phyloP scores from a whole-genome alignment of 2,888 invertebrate genomes.

The Pseudococcus viburni region DNA sequence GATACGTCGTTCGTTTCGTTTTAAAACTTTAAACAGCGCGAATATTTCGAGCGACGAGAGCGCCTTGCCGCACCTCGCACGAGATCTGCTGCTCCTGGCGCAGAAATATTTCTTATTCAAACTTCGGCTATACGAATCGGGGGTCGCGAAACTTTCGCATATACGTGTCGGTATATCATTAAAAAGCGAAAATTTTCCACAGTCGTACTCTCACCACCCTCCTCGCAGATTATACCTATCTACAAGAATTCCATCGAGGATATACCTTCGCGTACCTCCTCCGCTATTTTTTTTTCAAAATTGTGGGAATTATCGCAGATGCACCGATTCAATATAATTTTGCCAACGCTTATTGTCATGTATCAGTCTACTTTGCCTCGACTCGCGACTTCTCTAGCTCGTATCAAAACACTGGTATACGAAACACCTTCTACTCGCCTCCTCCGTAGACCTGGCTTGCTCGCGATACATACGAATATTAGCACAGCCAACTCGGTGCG shows the following conservation, averaged over 20 bases:
- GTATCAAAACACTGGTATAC: not conserved
- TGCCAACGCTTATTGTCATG: constrained; percentile 35
- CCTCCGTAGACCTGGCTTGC: not conserved
- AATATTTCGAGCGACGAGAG: constrained; percentile 1
- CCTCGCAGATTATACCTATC: not conserved
- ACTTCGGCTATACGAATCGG: not conserved
- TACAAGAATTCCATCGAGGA: not conserved
- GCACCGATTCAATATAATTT: constrained; percentile 36
- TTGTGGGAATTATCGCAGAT: constrained; percentile 47
- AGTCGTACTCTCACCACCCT: not conserved
- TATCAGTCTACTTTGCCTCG: not conserved
- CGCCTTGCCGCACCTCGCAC: not conserved
- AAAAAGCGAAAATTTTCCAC: constrained; percentile 27
- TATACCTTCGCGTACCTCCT: not conserved
- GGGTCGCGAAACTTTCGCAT: constrained; percentile 40
- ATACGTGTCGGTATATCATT: not conserved
- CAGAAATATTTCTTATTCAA: constrained; percentile 43
- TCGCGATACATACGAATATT: not conserved
- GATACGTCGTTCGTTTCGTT: constrained; percentile 44
- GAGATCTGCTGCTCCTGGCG: not conserved
- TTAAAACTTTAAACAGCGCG: constrained; percentile 45
- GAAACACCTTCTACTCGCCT: not conserved
- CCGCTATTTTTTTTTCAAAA: not conserved
- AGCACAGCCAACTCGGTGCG: not conserved
- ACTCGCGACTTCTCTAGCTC: not conserved